Evolutionary conservation across 2,113 vertebrate genomes (phyloP).

Genomic region (Danio rerio): GRCz12tu NC_133186.1:23543001-23543500

Average conservation of each 20-base stretch:
- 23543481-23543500: not conserved
- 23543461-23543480: not conserved
- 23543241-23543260: not conserved
- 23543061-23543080: too few relatives aligned
- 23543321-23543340: not conserved
- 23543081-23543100: too few relatives aligned
- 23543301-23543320: not conserved
- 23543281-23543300: not conserved
- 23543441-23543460: conserved; percentile 13
- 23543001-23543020: too few relatives aligned
- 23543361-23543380: not conserved
- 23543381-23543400: not conserved
- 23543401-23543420: not conserved
- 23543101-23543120: too few relatives aligned
- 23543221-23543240: too few relatives aligned
- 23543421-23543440: not conserved
- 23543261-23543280: not conserved
- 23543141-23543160: too few relatives aligned
- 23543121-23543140: too few relatives aligned
- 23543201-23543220: too few relatives aligned
- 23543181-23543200: too few relatives aligned
- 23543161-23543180: too few relatives aligned
- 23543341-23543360: not conserved
- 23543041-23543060: too few relatives aligned
- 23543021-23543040: too few relatives aligned